Conservation (phyloP, 92 coral and sea anemone genomes). For the Bergia sp. region DNA sequence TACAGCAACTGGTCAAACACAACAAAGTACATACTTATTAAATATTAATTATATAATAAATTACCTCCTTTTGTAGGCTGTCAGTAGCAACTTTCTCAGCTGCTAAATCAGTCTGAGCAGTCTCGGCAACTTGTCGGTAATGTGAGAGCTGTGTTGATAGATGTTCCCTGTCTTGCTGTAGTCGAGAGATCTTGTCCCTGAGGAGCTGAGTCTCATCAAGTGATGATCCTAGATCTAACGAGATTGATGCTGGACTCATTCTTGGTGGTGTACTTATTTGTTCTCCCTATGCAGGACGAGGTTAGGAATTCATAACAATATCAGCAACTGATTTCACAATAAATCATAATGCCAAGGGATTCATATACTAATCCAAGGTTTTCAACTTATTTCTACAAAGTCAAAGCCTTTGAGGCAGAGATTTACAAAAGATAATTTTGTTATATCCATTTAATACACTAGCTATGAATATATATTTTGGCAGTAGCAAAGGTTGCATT, state of each 20-base stretch:
- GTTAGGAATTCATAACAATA: not conserved
- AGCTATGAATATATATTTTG: too few relatives aligned
- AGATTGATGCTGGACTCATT: constrained; percentile 79
- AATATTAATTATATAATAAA: not conserved
- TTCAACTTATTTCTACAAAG: too few relatives aligned
- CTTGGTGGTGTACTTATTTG: constrained; percentile 53
- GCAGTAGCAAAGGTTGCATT: too few relatives aligned
- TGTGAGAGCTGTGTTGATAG: constrained; percentile 85
- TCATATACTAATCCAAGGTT: not conserved
- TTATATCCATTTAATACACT: too few relatives aligned
- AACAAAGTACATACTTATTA: not conserved
- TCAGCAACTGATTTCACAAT: too few relatives aligned
- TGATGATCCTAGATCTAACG: constrained; percentile 84
- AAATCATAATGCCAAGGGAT: not conserved
- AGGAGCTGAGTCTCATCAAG: constrained; percentile 87
- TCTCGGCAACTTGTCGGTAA: constrained; percentile 84
- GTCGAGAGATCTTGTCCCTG: constrained; percentile 84
- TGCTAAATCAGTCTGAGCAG: constrained; percentile 92
- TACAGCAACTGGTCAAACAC: not conserved
- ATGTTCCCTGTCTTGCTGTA: constrained; percentile 95
- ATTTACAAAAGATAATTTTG: too few relatives aligned
- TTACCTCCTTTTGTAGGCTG: constrained; percentile 88
- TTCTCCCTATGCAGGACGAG: constrained; percentile 64
- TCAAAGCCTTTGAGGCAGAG: not conserved
- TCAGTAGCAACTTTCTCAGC: constrained; percentile 91